phyloP scores from a whole-genome alignment of 2,113 vertebrate genomes.

The Prolemur simus region DNA sequence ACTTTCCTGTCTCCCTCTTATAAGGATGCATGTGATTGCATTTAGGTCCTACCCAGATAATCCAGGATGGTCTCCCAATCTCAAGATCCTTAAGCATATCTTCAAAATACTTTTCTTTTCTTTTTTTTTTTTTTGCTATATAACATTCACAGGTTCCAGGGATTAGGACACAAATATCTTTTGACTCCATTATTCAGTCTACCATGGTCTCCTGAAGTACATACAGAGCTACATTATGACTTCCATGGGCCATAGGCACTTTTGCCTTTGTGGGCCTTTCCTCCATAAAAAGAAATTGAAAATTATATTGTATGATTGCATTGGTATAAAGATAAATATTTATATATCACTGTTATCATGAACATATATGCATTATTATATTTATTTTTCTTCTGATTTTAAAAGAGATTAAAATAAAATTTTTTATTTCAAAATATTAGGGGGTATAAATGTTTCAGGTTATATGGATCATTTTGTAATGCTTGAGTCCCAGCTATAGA shows the following conservation, averaged over 20 bases:
- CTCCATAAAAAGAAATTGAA: slow-evolving; percentile 2
- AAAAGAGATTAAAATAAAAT: slow-evolving; percentile 47
- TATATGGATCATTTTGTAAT: too few relatives aligned
- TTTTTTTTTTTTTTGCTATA: neutral
- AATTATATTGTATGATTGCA: slow-evolving; percentile 3
- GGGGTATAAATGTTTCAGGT: too few relatives aligned
- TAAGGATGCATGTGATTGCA: neutral
- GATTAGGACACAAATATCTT: neutral
- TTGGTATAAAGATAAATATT: slow-evolving; percentile 29
- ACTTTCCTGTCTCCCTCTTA: neutral
- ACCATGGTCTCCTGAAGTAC: neutral
- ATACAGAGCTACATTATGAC: neutral
- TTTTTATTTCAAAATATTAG: neutral
- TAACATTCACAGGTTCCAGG: neutral
- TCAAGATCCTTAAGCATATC: neutral
- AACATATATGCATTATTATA: neutral
- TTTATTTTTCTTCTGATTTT: slow-evolving; percentile 3
- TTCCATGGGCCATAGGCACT: neutral
- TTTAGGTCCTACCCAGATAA: neutral
- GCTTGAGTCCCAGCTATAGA: too few relatives aligned
- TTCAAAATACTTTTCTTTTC: neutral
- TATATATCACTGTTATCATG: neutral
- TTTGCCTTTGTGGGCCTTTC: neutral
- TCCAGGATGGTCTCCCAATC: neutral
- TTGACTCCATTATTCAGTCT: neutral